Evolutionary conservation across 2,113 vertebrate species (phyloP).

Genomic region (Nothoprocta perdicaria): DNA sequence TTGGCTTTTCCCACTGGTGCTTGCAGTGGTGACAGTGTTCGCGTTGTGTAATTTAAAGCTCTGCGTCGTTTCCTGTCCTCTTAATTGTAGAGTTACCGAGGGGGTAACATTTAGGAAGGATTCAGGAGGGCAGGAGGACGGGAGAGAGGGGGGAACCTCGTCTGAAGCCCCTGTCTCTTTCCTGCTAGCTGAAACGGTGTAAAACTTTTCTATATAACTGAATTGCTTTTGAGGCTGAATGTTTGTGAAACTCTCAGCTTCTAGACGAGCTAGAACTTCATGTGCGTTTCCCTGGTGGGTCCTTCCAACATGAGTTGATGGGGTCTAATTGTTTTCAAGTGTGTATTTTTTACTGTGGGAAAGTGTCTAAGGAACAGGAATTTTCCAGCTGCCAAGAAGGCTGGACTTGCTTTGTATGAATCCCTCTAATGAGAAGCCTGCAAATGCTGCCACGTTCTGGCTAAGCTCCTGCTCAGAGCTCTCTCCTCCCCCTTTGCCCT

Average conservation of each 20-base stretch:
- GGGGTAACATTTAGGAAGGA: background rate
- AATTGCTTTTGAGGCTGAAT: background rate
- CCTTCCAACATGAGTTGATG: background rate
- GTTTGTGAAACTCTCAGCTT: background rate
- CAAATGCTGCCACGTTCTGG: rapidly evolving
- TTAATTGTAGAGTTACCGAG: background rate
- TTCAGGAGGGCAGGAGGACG: background rate
- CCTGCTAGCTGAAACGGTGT: rapidly evolving
- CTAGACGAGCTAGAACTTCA: background rate
- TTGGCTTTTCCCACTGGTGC: background rate
- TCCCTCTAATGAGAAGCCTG: background rate
- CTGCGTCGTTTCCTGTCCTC: background rate
- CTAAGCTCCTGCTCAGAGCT: background rate
- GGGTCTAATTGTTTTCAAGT: background rate
- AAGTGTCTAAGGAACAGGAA: background rate
- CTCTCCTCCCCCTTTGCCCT: background rate
- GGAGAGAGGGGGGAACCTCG: background rate
- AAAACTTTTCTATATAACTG: background rate
- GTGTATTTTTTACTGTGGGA: background rate
- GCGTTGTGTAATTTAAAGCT: background rate
- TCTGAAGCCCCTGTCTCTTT: rapidly evolving
- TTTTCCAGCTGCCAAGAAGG: background rate
- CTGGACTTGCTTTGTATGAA: background rate
- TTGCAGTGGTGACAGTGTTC: background rate
- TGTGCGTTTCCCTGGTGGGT: background rate